phyloP scores from a whole-genome alignment of 2,797 vertebrate genomes.

The Leptoclinus maculatus region DNA sequence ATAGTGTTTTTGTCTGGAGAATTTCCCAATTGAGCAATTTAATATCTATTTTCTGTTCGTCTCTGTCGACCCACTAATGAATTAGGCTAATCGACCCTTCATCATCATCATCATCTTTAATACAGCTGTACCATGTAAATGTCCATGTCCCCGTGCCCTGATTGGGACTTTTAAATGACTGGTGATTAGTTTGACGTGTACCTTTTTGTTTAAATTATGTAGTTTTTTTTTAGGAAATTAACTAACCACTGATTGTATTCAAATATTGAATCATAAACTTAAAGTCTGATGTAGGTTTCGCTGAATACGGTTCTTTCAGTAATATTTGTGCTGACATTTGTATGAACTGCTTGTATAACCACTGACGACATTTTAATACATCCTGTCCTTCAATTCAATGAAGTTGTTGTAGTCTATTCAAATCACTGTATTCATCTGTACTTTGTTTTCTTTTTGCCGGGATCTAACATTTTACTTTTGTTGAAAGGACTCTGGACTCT shows the following conservation, averaged over 20 bases:
- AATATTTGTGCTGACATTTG: neutral
- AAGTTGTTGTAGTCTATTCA: neutral
- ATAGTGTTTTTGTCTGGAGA: too few relatives aligned
- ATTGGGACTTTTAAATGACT: neutral
- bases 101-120: neutral
- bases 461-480: conserved; percentile 3
- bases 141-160: too few relatives aligned
- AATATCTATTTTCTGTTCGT: neutral
- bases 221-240: neutral
- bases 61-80: too few relatives aligned
- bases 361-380: neutral
- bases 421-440: neutral
- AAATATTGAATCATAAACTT: neutral
- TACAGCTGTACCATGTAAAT: too few relatives aligned
- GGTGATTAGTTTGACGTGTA: neutral
- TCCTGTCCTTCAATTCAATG: neutral
- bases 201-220: neutral
- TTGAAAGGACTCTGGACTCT: conserved; percentile 16
- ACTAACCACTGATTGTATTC: neutral
- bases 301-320: neutral
- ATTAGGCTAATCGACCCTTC: neutral
- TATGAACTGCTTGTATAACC: neutral
- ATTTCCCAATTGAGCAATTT: neutral
- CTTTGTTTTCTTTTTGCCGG: too few relatives aligned
- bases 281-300: neutral